Base-by-base conservation (phyloP, 2,888 invertebrate genomes). In the Cheilosia impressa region DNA sequence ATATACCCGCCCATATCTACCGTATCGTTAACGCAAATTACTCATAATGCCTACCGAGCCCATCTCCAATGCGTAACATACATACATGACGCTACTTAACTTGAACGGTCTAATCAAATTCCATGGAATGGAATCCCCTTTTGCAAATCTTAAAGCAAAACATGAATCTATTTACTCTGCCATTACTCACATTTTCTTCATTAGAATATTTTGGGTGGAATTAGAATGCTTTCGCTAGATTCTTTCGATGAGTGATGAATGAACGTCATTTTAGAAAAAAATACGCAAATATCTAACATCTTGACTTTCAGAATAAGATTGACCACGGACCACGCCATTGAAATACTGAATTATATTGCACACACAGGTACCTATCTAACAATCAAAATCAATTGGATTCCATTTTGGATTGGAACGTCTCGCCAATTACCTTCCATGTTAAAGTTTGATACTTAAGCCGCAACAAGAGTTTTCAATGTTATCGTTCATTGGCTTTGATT, bases 91-190 rank as follows among this genome's bases (percentile, higher is more conserved):
- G 53, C 53, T 53, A 41, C 41, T 24, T 10, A 19, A 38, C 65
- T 34, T 22, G 22, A 17, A 5, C 22, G 24, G 41, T 53, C 9
- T 66, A 53, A 66, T 66, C 53, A 53, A 66, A 66, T 66, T 52
- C 17, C 66, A 15, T 19, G 2, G 52, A 52, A 53, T n/a, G 66
- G 52, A 66, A 43, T 66, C 66, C 66, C 66, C 52, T 27, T 22
- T 24, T 15, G 27, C 52, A 22, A 41, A 9, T 53, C 6, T 10
- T 13, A 10, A 52, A 22, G 38, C 38, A 13, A 27, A 41, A 24
- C 4, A 9, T 27, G 27, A 41, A 41, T 27, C 27, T 66, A 10
- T 66, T 66, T 65, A 50, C 22, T 65, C 38, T 22, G 10, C 22
- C 50, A 65, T 65, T 65, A 47, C 50, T 63, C 63, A 62, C 58